These are phyloP conservation scores for Odontamblyopus lacepedii DNA, from an alignment of 2,797 vertebrate species.

Conservation along the genomic window DNA sequence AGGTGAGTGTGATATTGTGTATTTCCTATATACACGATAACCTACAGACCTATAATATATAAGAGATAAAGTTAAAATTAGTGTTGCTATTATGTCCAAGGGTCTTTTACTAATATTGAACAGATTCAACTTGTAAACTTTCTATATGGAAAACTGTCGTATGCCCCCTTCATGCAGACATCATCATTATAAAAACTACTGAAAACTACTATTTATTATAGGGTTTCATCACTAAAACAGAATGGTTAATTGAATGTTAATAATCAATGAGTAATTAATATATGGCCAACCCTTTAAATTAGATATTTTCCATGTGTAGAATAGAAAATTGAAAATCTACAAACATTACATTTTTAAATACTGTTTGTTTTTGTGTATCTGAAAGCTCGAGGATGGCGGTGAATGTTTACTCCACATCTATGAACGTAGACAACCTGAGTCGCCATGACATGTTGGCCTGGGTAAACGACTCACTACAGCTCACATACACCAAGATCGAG, in stretches of 20 bases:
- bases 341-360: too few species aligned
- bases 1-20: constrained; percentile 46
- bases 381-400: constrained; percentile 87
- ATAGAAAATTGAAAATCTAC: constrained; percentile 24
- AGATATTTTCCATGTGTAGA: constrained; percentile 9
- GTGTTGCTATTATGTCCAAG: not conserved
- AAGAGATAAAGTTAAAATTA: not conserved
- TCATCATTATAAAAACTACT: too few species aligned
- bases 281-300: not conserved
- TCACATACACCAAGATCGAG: constrained; percentile 94
- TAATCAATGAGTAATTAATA: too few species aligned
- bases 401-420: constrained; percentile 96
- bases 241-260: too few species aligned
- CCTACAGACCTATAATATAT: not conserved
- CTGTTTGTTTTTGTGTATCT: constrained; percentile 33
- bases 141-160: too few species aligned
- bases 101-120: not conserved
- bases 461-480: constrained; percentile 95
- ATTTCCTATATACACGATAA: not conserved
- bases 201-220: too few species aligned
- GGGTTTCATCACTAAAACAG: too few species aligned
- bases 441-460: constrained; percentile 97
- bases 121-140: not conserved
- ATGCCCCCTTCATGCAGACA: too few species aligned
- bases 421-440: constrained; percentile 95